Conservation (phyloP, 2,797 vertebrate species). For the Anomalospiza imberbis region DNA sequence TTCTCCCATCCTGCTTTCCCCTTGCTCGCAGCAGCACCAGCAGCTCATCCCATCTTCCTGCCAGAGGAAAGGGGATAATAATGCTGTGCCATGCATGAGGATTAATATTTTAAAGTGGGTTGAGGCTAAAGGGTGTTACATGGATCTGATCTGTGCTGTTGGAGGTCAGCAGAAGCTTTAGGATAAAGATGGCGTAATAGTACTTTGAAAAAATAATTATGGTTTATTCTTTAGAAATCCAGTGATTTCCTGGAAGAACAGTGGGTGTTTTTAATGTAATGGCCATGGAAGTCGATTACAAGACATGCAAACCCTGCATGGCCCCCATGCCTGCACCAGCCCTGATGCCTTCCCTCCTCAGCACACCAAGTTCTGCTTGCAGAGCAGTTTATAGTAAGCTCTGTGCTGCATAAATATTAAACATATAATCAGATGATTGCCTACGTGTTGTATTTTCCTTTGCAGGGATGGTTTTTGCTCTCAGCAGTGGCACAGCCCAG, state of each 20-base stretch:
- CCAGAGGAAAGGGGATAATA: background rate
- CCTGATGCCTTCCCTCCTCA: background rate
- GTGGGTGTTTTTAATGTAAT: background rate
- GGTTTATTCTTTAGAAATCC: background rate
- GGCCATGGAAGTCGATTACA: background rate
- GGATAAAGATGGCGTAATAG: background rate
- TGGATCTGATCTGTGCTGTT: background rate
- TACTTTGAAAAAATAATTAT: background rate
- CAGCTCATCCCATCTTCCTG: background rate
- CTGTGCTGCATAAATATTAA: background rate
- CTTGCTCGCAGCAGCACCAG: background rate
- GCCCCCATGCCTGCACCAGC: background rate
- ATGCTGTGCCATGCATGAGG: background rate
- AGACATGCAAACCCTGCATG: background rate
- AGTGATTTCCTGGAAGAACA: background rate
- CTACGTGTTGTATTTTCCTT: background rate
- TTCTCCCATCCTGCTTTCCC: background rate
- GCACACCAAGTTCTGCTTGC: background rate
- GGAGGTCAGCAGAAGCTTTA: slow-evolving; percentile 15
- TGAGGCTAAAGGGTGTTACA: background rate
- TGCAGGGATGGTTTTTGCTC: background rate
- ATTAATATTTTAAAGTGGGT: background rate
- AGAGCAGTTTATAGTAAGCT: background rate
- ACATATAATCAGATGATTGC: background rate
- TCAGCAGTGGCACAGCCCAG: background rate